These are phyloP conservation scores for Hyalella azteca DNA, from an alignment of 2,888 invertebrate genomes.

Conservation along the genomic window DNA sequence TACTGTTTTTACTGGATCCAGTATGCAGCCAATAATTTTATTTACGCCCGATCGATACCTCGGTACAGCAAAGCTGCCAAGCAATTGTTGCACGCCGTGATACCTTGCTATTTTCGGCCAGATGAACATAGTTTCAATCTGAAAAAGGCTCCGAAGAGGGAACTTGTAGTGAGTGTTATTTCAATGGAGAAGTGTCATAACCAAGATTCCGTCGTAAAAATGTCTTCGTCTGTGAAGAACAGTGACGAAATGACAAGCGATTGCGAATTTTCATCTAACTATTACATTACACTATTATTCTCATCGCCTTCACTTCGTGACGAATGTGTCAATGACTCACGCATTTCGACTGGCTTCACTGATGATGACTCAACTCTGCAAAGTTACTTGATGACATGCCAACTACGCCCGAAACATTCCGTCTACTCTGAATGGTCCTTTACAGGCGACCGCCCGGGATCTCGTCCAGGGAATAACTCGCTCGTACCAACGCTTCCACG, in stretches of 20 bases:
- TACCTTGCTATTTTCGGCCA: neutral
- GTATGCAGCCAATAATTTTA: slow-evolving; percentile 55
- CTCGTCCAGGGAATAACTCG: neutral
- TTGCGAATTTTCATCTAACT: too few species aligned
- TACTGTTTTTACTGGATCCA: slow-evolving; percentile 57
- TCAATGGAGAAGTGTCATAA: neutral
- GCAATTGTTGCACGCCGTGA: slow-evolving; percentile 40
- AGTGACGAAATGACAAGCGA: too few species aligned
- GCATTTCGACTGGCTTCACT: too few species aligned
- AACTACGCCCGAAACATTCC: neutral
- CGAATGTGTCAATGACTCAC: too few species aligned
- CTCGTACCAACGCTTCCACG: neutral
- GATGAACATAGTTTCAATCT: neutral
- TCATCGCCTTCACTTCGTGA: too few species aligned
- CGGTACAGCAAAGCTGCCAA: slow-evolving; percentile 47
- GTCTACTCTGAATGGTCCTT: slow-evolving; percentile 10
- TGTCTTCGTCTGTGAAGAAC: too few species aligned
- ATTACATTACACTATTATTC: too few species aligned
- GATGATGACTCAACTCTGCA: too few species aligned
- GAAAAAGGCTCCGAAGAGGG: neutral
- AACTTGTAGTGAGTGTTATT: neutral
- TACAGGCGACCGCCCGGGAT: neutral
- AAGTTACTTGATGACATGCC: neutral
- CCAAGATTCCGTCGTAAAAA: too few species aligned
- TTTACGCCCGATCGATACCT: slow-evolving; percentile 53